Conservation (phyloP, 2,888 invertebrate species). For the Drosophila emarginata region DNA sequence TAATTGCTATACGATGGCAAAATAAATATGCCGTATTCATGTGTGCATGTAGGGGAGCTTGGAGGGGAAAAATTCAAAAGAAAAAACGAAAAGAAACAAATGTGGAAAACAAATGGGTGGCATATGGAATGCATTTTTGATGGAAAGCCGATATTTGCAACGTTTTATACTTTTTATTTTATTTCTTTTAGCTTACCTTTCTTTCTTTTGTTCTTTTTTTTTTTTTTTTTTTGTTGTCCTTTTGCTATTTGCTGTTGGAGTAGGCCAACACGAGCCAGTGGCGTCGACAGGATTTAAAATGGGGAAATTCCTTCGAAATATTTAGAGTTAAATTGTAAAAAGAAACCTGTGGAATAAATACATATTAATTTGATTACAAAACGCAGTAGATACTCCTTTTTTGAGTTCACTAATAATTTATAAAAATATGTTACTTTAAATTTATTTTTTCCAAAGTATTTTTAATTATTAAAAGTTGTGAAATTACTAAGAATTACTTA, state of each 20-base stretch:
- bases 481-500: too few relatives aligned
- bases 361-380: too few relatives aligned
- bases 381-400: too few relatives aligned
- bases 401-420: too few relatives aligned
- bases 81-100: background rate
- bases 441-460: too few relatives aligned
- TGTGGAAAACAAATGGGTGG: constrained; percentile 14
- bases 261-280: constrained; percentile 7
- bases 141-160: constrained; percentile 7
- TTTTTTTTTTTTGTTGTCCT: background rate
- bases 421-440: too few relatives aligned
- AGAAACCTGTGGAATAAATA: too few relatives aligned
- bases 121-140: constrained; percentile 19
- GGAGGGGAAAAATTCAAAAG: constrained; percentile 10
- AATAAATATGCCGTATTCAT: constrained; percentile 37
- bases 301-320: background rate
- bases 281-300: background rate
- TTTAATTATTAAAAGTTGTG: too few relatives aligned
- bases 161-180: constrained; percentile 24
- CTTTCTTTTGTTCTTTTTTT: constrained; percentile 6
- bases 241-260: background rate
- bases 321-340: too few relatives aligned
- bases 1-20: background rate
- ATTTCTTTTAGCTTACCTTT: constrained; percentile 25
- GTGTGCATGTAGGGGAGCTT: constrained; percentile 28